Evolutionary conservation across 2,888 invertebrate species (phyloP), one percentile per base, ranked within the genome.

Genomic region (Plebejus anna): DNA sequence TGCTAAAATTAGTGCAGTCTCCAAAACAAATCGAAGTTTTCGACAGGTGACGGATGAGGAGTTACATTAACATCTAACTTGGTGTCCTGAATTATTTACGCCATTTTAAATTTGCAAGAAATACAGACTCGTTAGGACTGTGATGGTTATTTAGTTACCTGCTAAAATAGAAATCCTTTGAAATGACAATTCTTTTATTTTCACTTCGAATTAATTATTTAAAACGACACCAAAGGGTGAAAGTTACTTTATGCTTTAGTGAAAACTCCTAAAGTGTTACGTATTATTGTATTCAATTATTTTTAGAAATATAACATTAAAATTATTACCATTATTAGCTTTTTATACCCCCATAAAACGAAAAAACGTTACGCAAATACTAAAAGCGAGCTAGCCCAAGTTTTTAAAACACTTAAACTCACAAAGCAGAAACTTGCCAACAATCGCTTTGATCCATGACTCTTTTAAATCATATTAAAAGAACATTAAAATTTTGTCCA

Each of bases 71-170:
- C 73, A 55, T 73, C 55, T 55, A 13, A 28, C 51, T 73, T 73
- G 22, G 51, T 36, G 6, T 32, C 73, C 51, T 73, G 73, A 73
- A 73, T 73, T 73, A 73, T 73, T 51, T 51, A 73, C 28, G 51
- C 71, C 22, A 71, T 71, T 73, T 73, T 73, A 73, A 47, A 73
- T 55, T 73, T 51, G 32, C 51, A 55, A 73, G 16, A 71, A 66
- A 36, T 36, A 22, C 71, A 9, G 38, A 70, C 28, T 71, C 71
- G 42, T 36, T 66, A 66, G 28, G 32, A 32, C 66, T 13, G 66
- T 36, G 32, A 36, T 36, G 16, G 32, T 66, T 66, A 36, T 66
- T 66, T 66, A 66, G 13, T 66, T 66, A 16, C 4, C 32, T 32
- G 66, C 13, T 22, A 3, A 61, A 66, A 66, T 16, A 5, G 16